Conservation (phyloP, 2,888 invertebrate genomes). For the Euspilapteryx auroguttella region DNA sequence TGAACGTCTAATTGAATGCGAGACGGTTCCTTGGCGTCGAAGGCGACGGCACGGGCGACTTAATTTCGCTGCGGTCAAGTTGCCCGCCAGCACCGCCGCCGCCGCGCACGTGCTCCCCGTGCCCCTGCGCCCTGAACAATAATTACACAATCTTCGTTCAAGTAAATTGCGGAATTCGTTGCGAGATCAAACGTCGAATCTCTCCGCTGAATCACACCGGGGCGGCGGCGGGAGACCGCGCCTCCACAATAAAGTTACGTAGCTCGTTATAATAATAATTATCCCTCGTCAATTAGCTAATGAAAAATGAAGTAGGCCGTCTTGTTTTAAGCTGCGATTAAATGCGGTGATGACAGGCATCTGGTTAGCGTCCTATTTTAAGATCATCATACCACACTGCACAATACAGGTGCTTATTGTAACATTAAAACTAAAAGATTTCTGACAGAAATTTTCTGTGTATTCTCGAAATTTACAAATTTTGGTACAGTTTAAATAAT, state of each 20-base stretch:
- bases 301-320: constrained; percentile 51
- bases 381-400: no score
- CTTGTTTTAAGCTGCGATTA: constrained; percentile 33
- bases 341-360: constrained; percentile 45
- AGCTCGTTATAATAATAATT: constrained; percentile 26
- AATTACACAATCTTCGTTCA: constrained; percentile 33
- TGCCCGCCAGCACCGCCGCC: constrained; percentile 35
- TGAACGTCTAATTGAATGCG: constrained; percentile 60
- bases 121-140: no score
- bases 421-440: no score
- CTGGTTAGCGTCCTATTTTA: no score
- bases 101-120: constrained; percentile 37
- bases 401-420: no score
- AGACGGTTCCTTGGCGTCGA: constrained; percentile 31
- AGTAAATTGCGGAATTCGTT: constrained; percentile 28
- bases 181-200: background rate
- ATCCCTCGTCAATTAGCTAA: constrained; percentile 58
- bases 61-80: constrained; percentile 50
- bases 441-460: no score
- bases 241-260: constrained; percentile 38
- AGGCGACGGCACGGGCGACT: constrained; percentile 23
- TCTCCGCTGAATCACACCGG: no score
- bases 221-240: no score
- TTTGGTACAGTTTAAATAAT: no score
- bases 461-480: no score